Percentiles rank a stretch among this genome's conserved stretches.
phyloP scores from a whole-genome alignment of 2,888 invertebrate genomes.

The Trilocha varians region DNA sequence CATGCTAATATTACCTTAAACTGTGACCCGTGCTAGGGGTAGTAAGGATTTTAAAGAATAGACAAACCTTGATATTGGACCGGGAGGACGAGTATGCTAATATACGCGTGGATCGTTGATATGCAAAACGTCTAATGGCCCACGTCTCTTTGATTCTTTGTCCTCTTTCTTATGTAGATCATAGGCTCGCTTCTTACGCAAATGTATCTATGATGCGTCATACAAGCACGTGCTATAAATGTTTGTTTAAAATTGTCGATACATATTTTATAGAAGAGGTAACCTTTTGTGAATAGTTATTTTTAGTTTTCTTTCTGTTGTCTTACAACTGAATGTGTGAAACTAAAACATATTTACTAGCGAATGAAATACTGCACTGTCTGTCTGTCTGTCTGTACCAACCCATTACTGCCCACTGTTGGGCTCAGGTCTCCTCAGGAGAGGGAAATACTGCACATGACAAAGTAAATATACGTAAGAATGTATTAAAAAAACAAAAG shows the following conservation, averaged over 20 bases:
- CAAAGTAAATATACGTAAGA: too few species aligned
- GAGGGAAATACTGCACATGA: too few species aligned
- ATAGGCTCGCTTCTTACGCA: conserved; percentile 17
- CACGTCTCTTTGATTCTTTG: conserved; percentile 31
- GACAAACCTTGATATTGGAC: conserved; percentile 50
- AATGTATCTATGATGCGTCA: conserved; percentile 17
- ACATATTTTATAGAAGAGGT: neutral
- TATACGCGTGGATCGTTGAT: conserved; percentile 67
- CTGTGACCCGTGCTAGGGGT: conserved; percentile 51
- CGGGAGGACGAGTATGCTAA: conserved; percentile 56
- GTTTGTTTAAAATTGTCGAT: neutral
- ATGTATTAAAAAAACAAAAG: too few species aligned
- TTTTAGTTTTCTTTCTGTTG: too few species aligned
- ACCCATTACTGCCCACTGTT: too few species aligned
- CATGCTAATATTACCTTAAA: conserved; percentile 62
- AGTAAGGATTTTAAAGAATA: conserved; percentile 43
- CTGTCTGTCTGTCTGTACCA: too few species aligned
- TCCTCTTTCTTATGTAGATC: conserved; percentile 51
- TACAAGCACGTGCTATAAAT: conserved; percentile 7
- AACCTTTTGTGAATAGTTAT: too few species aligned
- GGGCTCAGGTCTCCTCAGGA: too few species aligned
- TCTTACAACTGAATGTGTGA: too few species aligned
- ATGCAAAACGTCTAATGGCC: conserved; percentile 56
- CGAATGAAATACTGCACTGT: too few species aligned
- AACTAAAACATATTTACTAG: too few species aligned